These are phyloP conservation scores for Threskiornis aethiopicus DNA, from an alignment of 2,797 vertebrate genomes.

Conservation along the genomic window DNA sequence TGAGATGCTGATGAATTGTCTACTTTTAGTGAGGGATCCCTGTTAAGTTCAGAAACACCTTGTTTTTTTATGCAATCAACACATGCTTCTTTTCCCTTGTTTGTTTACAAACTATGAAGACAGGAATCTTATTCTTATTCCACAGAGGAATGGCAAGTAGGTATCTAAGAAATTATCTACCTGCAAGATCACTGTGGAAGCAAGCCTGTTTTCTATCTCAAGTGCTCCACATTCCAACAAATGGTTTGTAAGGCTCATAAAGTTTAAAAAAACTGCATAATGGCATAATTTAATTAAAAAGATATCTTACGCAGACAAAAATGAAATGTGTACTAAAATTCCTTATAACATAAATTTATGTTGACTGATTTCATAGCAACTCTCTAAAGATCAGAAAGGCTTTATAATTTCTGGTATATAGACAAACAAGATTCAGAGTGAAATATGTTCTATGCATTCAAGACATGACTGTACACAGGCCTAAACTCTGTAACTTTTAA, in stretches of 20 bases:
- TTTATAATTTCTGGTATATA: neutral
- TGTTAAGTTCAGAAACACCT: neutral
- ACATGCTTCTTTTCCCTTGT: neutral
- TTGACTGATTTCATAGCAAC: neutral
- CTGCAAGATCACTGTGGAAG: neutral
- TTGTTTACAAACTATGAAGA: neutral
- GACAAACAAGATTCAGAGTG: neutral
- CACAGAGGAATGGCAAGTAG: neutral
- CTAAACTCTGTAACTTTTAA: neutral
- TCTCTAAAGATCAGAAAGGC: neutral
- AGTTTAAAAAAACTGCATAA: neutral
- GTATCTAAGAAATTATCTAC: neutral
- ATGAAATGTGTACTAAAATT: neutral
- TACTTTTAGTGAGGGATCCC: neutral
- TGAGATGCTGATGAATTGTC: neutral
- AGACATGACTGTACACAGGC: neutral
- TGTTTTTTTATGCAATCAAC: neutral
- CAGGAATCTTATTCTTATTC: neutral
- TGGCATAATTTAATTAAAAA: neutral
- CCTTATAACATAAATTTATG: neutral
- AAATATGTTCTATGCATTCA: neutral
- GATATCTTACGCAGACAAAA: neutral
- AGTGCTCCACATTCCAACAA: neutral
- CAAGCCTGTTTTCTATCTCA: neutral
- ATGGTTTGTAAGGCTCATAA: neutral